These are phyloP conservation scores for Xiphophorus maculatus DNA, from an alignment of 2,113 vertebrate species.

Conservation along the genomic window DNA sequence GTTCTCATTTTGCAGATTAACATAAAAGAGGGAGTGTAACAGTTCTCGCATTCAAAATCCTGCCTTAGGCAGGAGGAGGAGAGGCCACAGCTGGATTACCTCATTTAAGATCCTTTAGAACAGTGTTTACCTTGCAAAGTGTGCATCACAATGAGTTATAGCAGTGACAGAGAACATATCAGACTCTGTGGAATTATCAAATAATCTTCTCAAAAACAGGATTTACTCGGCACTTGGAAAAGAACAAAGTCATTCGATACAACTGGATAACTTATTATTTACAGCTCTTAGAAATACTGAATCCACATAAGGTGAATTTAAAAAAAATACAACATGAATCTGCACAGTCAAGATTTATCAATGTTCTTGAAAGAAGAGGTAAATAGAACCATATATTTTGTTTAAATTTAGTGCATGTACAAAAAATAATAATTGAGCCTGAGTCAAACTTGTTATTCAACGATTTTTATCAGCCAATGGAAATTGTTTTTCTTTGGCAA, in stretches of 20 bases:
- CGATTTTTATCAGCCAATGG: not conserved
- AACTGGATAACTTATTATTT: not conserved
- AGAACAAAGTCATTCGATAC: not conserved
- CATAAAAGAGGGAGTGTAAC: constrained; percentile 82
- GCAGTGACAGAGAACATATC: constrained; percentile 54
- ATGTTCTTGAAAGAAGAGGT: not conserved
- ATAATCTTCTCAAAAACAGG: constrained; percentile 37
- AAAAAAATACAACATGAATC: not conserved
- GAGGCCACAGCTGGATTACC: constrained; percentile 73
- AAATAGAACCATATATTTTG: not conserved
- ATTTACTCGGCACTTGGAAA: constrained; percentile 15
- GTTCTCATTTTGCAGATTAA: constrained; percentile 84
- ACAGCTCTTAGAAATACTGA: not conserved
- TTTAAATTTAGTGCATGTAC: not conserved
- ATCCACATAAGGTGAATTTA: too few species aligned
- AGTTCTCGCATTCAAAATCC: constrained; percentile 74
- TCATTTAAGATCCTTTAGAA: constrained; percentile 80
- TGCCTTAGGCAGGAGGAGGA: constrained; percentile 69
- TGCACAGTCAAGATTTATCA: not conserved
- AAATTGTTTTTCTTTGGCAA: not conserved
- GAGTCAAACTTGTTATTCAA: too few species aligned
- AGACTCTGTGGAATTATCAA: constrained; percentile 55
- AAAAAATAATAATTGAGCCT: too few species aligned
- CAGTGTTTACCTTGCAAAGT: constrained; percentile 79
- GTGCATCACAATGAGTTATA: constrained; percentile 76